These are phyloP conservation scores for Mythimna ferrago DNA, from an alignment of 2,888 invertebrate genomes.

Conservation along the genomic window DNA sequence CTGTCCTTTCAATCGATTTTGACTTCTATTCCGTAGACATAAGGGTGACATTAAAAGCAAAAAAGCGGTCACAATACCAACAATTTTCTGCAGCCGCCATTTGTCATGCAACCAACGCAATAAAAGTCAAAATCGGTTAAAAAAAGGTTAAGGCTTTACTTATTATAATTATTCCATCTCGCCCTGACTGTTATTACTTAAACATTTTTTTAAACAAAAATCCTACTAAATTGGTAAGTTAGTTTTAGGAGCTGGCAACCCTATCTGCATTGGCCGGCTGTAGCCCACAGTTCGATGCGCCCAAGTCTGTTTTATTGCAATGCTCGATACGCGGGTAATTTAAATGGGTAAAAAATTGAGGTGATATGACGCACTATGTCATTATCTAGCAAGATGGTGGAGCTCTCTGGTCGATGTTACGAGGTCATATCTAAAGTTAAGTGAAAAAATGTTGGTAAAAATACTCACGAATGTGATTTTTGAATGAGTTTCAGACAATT, in stretches of 20 bases:
- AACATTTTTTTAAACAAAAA: not conserved
- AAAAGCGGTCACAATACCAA: too few relatives aligned
- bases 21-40: too few relatives aligned
- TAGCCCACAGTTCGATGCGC: slow-evolving; percentile 49
- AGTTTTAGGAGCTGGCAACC: not conserved
- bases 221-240: not conserved
- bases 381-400: not conserved
- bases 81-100: too few relatives aligned
- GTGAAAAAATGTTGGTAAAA: not conserved
- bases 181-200: not conserved
- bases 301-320: slow-evolving; percentile 40
- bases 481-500: too few relatives aligned
- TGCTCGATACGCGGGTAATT: slow-evolving; percentile 27
- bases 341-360: slow-evolving; percentile 21
- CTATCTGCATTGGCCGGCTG: slow-evolving; percentile 29
- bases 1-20: too few relatives aligned
- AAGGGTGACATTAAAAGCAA: too few relatives aligned
- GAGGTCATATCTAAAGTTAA: not conserved
- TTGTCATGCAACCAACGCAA: too few relatives aligned
- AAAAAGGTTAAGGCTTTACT: too few relatives aligned
- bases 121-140: too few relatives aligned
- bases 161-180: too few relatives aligned
- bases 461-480: not conserved
- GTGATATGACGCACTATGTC: not conserved
- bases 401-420: not conserved